Evolutionary conservation across 2,797 vertebrate species (phyloP).

Genomic region (Rhincodon typus): DNA sequence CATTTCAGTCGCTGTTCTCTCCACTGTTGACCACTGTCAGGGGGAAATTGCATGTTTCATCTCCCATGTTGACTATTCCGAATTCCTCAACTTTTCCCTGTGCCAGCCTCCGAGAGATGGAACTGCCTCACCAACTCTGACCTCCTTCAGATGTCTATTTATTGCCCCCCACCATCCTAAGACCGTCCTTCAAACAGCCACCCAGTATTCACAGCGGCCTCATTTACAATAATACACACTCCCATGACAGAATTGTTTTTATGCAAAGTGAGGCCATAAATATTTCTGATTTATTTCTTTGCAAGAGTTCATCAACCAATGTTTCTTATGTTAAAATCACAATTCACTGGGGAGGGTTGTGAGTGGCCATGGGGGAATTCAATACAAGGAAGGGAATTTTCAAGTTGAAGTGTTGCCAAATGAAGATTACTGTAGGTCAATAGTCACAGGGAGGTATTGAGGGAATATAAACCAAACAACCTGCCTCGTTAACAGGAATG

Average conservation of each 20-base stretch:
- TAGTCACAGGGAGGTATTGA: neutral
- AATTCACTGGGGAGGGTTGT: neutral
- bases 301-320: neutral
- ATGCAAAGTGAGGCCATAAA: neutral
- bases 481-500: neutral
- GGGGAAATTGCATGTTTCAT: neutral
- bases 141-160: neutral
- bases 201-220: neutral
- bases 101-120: no score
- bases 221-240: neutral
- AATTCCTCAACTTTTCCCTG: neutral
- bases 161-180: no score
- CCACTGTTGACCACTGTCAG: neutral
- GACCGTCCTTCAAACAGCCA: neutral
- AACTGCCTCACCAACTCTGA: neutral
- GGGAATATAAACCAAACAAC: neutral
- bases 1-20: neutral
- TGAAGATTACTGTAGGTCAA: neutral
- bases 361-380: neutral
- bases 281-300: neutral
- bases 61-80: neutral
- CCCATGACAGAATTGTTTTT: neutral
- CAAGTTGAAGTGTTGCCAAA: neutral
- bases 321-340: neutral
- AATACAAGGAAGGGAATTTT: neutral